Base-by-base conservation (phyloP, 2,888 invertebrate genomes). In the Amblyjoppa fuscipennis region DNA sequence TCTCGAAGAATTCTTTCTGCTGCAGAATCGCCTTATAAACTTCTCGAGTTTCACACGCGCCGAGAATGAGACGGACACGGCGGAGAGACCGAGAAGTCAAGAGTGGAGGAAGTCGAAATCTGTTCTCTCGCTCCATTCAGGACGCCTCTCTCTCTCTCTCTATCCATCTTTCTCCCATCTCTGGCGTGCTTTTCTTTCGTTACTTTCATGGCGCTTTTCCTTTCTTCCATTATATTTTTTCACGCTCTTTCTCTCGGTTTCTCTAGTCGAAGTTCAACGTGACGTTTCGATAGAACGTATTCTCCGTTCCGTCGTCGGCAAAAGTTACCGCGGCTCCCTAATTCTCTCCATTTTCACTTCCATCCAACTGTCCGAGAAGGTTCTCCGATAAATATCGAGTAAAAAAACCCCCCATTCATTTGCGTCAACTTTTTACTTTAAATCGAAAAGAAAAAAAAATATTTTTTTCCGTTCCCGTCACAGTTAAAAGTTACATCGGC, bases 1-100 rank as follows among this genome's bases (percentile, higher is more conserved):
- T 74, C 74, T 34, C 69, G 68, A 64, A 78, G 70, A 85, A 81
- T 82, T 80, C 80, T 86, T 77, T 75, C 64, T 59, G 61, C 80
- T 70, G 81, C 76, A 75, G 69, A 81, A 86, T 84, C 81, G 84
- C 61, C 86, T 86, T 84, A 84, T 80, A 83, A 86, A 83, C 86
- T 84, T 86, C 84, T 86, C 83, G 75, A 86, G 84, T 86, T 84
- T 84, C 86, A 77, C 69, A 73, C 49, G 45, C 71, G 73, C 31
- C 61, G 71, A 41, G 71, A 49, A 25, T 45, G 64, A 71, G 76
- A 73, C 28, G 71, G 68, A 79, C 45, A 73, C 25, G 56, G 64
- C 0, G 49, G 49, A 79, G n/a, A 61, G 51, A 31, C 51, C 13
- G 74, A 56, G 28, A 73, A 80, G 64, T 66, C 51, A 56, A 56